phyloP scores from a whole-genome alignment of 2,888 invertebrate genomes.

The Cheilosia impressa region DNA sequence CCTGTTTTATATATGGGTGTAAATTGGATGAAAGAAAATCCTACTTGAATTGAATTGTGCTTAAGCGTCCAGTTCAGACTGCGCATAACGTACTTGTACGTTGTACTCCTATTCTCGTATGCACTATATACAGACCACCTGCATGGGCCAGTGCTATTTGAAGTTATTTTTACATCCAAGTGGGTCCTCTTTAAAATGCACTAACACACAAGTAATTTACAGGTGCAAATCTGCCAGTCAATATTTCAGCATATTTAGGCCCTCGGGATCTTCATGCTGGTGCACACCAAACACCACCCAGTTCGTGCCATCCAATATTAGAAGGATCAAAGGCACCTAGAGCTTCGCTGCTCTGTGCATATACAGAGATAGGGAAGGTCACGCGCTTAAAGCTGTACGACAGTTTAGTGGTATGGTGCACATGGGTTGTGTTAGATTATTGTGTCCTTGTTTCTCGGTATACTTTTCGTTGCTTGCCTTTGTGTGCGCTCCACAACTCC shows the following conservation, averaged over 20 bases:
- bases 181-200: constrained; percentile 48
- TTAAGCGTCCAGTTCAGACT: constrained; percentile 43
- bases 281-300: constrained; percentile 5
- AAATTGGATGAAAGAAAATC: constrained; percentile 74
- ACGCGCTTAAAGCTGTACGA: constrained; percentile 26
- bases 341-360: constrained; percentile 1
- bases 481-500: constrained; percentile 12
- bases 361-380: constrained; percentile 6
- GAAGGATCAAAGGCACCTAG: constrained; percentile 25
- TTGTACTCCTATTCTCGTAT: not conserved
- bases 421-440: constrained; percentile 38
- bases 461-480: constrained; percentile 3
- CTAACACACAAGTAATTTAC: constrained; percentile 62
- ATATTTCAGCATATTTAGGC: constrained; percentile 70
- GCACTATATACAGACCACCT: not conserved
- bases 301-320: constrained; percentile 1
- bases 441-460: constrained; percentile 42
- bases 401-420: constrained; percentile 10
- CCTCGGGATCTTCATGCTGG: constrained; percentile 17
- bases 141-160: constrained; percentile 4
- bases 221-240: constrained; percentile 73
- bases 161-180: constrained; percentile 33
- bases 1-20: constrained; percentile 71
- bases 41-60: constrained; percentile 73
- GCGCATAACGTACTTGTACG: not conserved